phyloP scores from a whole-genome alignment of 2,113 vertebrate species.

The Xyrauchen texanus region DNA sequence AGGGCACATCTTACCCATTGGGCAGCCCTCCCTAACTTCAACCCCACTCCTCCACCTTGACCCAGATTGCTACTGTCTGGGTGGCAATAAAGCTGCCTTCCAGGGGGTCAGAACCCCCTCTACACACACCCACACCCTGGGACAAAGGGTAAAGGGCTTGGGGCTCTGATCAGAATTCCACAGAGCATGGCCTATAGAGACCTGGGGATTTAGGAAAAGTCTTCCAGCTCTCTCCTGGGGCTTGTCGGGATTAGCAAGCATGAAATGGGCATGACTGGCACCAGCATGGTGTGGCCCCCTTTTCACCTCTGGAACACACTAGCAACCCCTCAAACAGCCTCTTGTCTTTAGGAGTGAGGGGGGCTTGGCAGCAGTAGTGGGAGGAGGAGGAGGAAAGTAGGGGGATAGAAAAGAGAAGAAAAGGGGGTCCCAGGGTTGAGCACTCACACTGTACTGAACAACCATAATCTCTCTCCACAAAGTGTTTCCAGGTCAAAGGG shows the following conservation, averaged over 20 bases:
- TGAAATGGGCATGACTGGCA: constrained; percentile 69
- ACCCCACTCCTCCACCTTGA: constrained; percentile 26
- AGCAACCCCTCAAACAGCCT: constrained; percentile 64
- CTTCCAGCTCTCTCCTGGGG: constrained; percentile 29
- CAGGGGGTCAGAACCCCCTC: not conserved
- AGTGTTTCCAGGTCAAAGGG: constrained; percentile 78
- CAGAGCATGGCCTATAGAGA: constrained; percentile 29
- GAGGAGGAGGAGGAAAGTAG: constrained; percentile 51
- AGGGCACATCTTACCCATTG: constrained; percentile 60
- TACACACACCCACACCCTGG: constrained; percentile 24
- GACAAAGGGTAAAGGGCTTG: constrained; percentile 49
- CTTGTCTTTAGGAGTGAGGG: constrained; percentile 59
- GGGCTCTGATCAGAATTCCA: constrained; percentile 52
- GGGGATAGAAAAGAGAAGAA: constrained; percentile 61
- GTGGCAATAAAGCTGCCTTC: constrained; percentile 45
- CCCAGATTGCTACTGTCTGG: constrained; percentile 41
- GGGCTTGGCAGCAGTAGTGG: constrained; percentile 54
- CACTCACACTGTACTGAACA: constrained; percentile 78
- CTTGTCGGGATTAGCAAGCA: constrained; percentile 53
- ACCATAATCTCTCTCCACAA: constrained; percentile 78
- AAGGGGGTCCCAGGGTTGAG: constrained; percentile 77
- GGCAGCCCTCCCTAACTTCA: constrained; percentile 39
- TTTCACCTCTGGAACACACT: constrained; percentile 75
- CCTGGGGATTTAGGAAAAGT: constrained; percentile 36
- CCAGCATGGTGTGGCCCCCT: constrained; percentile 65